A percentile compares a stretch with the other conserved stretches of the same genome.
These are phyloP conservation scores for Argyresthia albistria DNA, from an alignment of 2,888 invertebrate species.

Conservation along the genomic window DNA sequence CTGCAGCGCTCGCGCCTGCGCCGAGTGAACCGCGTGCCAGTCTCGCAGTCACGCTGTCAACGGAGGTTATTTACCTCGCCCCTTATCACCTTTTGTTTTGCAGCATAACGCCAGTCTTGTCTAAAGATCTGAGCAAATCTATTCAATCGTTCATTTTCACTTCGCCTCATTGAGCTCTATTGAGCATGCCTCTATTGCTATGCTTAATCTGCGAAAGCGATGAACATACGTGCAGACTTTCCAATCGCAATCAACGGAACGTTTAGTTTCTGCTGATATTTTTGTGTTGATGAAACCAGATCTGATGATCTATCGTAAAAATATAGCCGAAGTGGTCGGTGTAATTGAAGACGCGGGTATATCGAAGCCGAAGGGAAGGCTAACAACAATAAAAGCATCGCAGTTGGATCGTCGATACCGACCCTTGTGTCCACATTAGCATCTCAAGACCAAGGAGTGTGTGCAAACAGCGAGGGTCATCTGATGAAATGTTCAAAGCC, in stretches of 20 bases:
- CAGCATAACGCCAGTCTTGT: neutral
- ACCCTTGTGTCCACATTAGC: constrained; percentile 72
- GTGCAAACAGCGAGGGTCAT: constrained; percentile 71
- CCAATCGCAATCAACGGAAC: too few species aligned
- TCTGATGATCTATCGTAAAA: too few species aligned
- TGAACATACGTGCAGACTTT: too few species aligned
- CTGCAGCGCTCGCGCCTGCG: neutral
- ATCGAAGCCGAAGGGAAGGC: constrained; percentile 42
- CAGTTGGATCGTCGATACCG: constrained; percentile 67
- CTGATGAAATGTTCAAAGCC: constrained; percentile 73
- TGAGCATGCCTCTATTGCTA: too few species aligned
- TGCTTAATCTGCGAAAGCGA: too few species aligned
- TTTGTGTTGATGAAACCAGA: too few species aligned
- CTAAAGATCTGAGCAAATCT: too few species aligned
- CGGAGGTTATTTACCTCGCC: constrained; percentile 67
- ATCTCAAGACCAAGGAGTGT: constrained; percentile 64
- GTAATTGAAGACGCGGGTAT: constrained; percentile 55
- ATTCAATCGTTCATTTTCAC: too few species aligned
- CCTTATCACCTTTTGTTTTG: constrained; percentile 64
- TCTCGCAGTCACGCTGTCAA: constrained; percentile 49
- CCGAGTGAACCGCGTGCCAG: neutral
- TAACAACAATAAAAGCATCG: constrained; percentile 58
- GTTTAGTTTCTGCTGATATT: too few species aligned
- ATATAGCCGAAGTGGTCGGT: constrained; percentile 9
- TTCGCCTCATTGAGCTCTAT: too few species aligned